Conservation (phyloP, 2,113 vertebrate genomes). For the Excalfactoria chinensis region DNA sequence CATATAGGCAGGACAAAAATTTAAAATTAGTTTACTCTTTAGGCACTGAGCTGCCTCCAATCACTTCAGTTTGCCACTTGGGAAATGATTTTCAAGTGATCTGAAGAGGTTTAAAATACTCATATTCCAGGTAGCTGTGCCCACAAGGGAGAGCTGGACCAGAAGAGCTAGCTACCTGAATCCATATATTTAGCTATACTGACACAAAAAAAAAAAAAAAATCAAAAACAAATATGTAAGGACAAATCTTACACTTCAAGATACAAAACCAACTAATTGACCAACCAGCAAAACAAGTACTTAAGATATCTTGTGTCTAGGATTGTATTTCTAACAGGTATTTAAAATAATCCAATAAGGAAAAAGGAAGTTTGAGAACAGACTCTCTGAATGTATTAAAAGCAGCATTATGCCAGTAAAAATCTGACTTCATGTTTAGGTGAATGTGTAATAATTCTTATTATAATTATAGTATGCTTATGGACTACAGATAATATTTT, state of each 20-base stretch:
- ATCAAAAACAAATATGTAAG: neutral
- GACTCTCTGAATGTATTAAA: neutral
- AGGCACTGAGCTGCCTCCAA: neutral
- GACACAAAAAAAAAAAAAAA: neutral
- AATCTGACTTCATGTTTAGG: neutral
- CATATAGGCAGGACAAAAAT: neutral
- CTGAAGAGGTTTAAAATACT: constrained; percentile 31
- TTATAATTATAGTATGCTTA: constrained; percentile 48
- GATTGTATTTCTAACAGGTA: neutral
- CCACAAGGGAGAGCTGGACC: neutral
- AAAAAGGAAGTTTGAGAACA: neutral
- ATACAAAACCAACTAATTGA: neutral
- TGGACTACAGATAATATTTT: constrained; percentile 61
- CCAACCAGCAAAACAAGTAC: neutral
- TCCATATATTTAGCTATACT: neutral
- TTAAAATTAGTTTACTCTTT: constrained; percentile 36
- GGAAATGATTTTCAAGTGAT: constrained; percentile 21
- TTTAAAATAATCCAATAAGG: neutral
- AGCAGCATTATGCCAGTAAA: fast-evolving
- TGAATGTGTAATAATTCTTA: neutral
- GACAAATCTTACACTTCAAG: neutral
- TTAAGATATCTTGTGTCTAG: neutral
- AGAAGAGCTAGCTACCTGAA: neutral
- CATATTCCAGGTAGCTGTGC: neutral
- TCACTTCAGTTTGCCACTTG: neutral